Percentiles rank a stretch among this genome's conserved stretches.
Conservation (phyloP, 2,888 invertebrate species). For the Sisyra nigra region DNA sequence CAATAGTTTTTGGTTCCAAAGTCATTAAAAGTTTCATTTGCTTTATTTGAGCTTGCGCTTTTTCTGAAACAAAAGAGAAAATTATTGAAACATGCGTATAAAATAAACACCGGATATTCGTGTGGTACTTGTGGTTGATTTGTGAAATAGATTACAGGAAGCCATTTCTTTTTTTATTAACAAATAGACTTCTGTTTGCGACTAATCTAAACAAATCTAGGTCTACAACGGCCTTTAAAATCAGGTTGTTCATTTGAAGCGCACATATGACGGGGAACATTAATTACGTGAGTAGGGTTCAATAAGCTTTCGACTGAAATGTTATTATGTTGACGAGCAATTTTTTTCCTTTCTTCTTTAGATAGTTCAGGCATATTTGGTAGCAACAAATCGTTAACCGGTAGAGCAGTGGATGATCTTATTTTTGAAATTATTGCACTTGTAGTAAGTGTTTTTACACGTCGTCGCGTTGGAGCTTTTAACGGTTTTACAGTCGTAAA, state of each 20-base stretch:
- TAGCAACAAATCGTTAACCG: not conserved
- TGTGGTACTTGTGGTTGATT: too few relatives aligned
- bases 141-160: too few relatives aligned
- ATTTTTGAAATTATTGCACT: not conserved
- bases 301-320: not conserved
- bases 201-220: too few relatives aligned
- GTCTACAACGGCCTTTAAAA: too few relatives aligned
- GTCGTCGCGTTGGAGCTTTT: conserved; percentile 4
- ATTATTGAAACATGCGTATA: too few relatives aligned
- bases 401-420: not conserved
- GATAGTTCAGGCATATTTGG: not conserved
- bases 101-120: too few relatives aligned
- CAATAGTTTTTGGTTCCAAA: too few relatives aligned
- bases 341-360: not conserved
- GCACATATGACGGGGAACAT: conserved; percentile 3
- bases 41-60: too few relatives aligned
- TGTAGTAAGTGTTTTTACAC: conserved; percentile 9
- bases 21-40: too few relatives aligned
- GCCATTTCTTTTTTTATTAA: too few relatives aligned
- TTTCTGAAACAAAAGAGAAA: too few relatives aligned
- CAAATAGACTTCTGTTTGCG: too few relatives aligned
- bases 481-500: not conserved
- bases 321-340: not conserved
- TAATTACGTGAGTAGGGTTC: not conserved
- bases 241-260: not conserved